These are phyloP conservation scores for Eira barbara DNA, from an alignment of 2,113 vertebrate genomes.

Conservation along the genomic window DNA sequence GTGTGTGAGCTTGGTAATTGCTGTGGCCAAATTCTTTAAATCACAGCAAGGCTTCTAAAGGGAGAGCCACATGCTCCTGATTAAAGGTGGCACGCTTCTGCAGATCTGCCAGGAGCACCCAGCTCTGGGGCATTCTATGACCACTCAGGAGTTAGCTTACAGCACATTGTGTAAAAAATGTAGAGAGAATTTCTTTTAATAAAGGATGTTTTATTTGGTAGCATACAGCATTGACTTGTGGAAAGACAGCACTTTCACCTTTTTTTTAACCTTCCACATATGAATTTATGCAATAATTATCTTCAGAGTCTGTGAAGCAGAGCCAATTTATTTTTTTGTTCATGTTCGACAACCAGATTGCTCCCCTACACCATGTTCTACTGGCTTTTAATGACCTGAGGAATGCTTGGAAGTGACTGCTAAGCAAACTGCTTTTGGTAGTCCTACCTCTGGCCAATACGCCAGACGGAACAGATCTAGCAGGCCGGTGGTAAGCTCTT, in stretches of 20 bases:
- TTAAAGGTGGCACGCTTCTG: background rate
- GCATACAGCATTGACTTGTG: background rate
- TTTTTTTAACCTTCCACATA: background rate
- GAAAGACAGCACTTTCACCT: background rate
- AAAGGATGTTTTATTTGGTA: background rate
- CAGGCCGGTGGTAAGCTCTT: background rate
- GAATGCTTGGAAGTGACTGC: background rate
- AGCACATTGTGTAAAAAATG: background rate
- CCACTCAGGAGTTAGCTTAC: background rate
- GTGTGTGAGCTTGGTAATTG: conserved; percentile 20
- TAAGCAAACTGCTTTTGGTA: background rate
- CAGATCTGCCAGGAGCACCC: background rate
- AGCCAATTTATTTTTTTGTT: background rate
- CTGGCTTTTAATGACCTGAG: background rate
- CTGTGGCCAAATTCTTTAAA: conserved; percentile 31
- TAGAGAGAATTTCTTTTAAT: background rate
- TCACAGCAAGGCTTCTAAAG: background rate
- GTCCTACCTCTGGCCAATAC: no score
- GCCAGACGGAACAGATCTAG: background rate
- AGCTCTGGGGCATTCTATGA: background rate
- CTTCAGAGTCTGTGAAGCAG: background rate
- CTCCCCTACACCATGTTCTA: background rate
- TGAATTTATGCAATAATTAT: background rate
- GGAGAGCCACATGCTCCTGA: background rate
- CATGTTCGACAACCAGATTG: background rate